Conservation (phyloP, 2,797 vertebrate species). For the Micromesistius poutassou region DNA sequence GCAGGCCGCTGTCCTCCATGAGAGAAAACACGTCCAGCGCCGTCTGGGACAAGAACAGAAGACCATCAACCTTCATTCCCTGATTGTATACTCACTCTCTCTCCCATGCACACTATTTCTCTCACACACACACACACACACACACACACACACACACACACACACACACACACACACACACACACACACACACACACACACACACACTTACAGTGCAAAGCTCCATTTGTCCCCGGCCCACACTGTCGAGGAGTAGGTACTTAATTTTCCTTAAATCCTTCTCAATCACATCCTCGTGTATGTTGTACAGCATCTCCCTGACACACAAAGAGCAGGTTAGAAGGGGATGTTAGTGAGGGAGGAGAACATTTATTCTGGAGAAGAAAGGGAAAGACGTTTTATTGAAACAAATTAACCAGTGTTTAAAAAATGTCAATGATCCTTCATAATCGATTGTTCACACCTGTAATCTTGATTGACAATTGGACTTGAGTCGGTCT, state of each 20-base stretch:
- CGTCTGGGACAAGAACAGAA: not conserved
- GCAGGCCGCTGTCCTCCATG: not conserved
- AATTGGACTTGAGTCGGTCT: not conserved
- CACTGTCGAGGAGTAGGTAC: not conserved
- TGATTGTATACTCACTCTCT: not conserved
- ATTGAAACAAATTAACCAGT: not conserved
- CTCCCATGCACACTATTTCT: too few relatives aligned
- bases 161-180: slow-evolving; percentile 3
- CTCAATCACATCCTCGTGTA: not conserved
- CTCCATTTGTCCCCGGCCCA: not conserved
- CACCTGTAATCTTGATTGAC: not conserved
- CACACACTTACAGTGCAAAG: not conserved
- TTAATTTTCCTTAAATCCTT: not conserved
- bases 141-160: slow-evolving; percentile 1
- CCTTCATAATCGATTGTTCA: not conserved
- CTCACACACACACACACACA: not conserved
- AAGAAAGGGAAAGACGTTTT: not conserved
- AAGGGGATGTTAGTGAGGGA: too few relatives aligned
- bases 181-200: not conserved
- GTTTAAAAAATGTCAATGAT: not conserved
- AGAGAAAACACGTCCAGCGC: not conserved
- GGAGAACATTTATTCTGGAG: not conserved
- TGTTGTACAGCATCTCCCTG: slow-evolving; percentile 5
- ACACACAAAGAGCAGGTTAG: not conserved
- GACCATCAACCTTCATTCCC: not conserved